Evolutionary conservation across 2,888 invertebrate species (phyloP).

Genomic region (Mimumesa dahlbomi): DNA sequence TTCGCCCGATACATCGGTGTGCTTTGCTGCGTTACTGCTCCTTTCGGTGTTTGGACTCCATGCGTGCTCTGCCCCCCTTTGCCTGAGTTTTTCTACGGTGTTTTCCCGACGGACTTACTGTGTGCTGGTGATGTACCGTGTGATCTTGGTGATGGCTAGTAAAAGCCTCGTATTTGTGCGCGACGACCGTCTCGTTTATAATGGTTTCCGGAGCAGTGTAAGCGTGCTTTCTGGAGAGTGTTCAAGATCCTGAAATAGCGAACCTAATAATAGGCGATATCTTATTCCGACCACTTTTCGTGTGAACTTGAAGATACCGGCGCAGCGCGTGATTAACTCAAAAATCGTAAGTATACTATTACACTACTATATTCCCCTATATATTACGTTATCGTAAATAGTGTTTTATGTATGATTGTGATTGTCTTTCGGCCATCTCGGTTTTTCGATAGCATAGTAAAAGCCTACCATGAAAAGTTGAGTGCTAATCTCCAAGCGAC

Average conservation of each 20-base stretch:
- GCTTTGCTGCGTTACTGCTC: conserved; percentile 18
- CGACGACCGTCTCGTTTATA: conserved; percentile 41
- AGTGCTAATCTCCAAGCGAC: background rate
- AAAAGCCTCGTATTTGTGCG: conserved; percentile 35
- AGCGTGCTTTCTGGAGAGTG: conserved; percentile 62
- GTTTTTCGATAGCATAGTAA: no score
- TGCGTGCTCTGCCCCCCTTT: conserved; percentile 23
- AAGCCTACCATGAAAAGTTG: no score
- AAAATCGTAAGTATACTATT: conserved; percentile 61
- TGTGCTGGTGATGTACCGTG: conserved; percentile 44
- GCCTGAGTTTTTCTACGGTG: conserved; percentile 33
- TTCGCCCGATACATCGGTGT: conserved; percentile 42
- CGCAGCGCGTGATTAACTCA: conserved; percentile 49
- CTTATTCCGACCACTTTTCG: conserved; percentile 68
- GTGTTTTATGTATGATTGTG: background rate
- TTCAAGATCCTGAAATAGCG: conserved; percentile 68
- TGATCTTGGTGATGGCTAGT: conserved; percentile 32
- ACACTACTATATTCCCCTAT: background rate
- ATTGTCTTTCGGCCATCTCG: background rate
- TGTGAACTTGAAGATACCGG: conserved; percentile 71
- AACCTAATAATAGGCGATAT: conserved; percentile 68
- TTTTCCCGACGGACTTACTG: conserved; percentile 21
- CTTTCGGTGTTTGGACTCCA: conserved; percentile 34
- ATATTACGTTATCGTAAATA: conserved; percentile 12
- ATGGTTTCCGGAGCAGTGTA: conserved; percentile 60